Percentiles rank a stretch among this genome's conserved stretches.
Conservation (phyloP, 2,888 invertebrate genomes). For the Endotricha flammealis region DNA sequence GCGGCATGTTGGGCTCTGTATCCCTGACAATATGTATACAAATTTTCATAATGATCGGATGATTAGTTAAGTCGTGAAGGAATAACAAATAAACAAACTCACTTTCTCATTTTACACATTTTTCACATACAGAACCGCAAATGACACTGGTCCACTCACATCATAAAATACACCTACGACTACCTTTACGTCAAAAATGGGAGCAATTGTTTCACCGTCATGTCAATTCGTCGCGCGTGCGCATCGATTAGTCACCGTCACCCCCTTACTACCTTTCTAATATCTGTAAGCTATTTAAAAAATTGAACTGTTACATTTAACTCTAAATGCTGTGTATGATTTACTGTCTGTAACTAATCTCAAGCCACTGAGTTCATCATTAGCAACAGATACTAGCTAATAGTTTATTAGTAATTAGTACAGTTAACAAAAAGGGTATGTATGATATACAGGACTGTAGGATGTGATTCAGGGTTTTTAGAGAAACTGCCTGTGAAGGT, state of each 20-base stretch:
- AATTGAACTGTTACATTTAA: not conserved
- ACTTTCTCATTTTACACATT: not conserved
- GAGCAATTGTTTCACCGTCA: conserved; percentile 60
- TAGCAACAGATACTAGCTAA: too few species aligned
- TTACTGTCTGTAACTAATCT: not conserved
- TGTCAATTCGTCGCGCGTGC: conserved; percentile 66
- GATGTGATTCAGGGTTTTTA: too few species aligned
- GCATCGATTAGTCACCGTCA: conserved; percentile 61
- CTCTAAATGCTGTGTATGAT: not conserved
- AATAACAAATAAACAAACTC: too few species aligned
- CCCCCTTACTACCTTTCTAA: conserved; percentile 63
- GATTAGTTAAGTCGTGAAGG: too few species aligned
- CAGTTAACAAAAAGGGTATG: too few species aligned
- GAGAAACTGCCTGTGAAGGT: too few species aligned
- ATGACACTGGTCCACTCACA: conserved; percentile 16
- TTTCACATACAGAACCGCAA: conserved; percentile 5
- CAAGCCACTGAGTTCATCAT: too few species aligned
- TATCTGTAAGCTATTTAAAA: conserved; percentile 28
- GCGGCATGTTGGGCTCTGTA: too few species aligned
- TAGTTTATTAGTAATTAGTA: too few species aligned
- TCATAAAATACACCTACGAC: conserved; percentile 41
- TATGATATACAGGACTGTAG: too few species aligned
- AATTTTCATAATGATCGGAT: too few species aligned
- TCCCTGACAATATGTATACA: too few species aligned
- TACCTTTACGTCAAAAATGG: conserved; percentile 45